Evolutionary conservation across 2,888 invertebrate genomes (phyloP).

Genomic region (Stenchaetothrips biformis): DNA sequence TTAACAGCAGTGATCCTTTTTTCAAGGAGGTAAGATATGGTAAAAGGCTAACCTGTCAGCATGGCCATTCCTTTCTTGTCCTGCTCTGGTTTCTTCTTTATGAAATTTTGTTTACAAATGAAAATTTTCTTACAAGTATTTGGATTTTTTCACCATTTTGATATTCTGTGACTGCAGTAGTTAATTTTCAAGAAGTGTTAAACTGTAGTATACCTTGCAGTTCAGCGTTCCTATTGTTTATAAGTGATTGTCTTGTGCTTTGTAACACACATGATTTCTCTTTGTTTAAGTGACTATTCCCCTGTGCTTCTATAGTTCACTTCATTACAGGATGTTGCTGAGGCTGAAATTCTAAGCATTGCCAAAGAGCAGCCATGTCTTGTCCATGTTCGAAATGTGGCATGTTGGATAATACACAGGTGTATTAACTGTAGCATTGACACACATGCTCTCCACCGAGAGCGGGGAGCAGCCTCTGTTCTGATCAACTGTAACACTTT

Average conservation of each 20-base stretch:
- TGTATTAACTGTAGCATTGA: conserved; percentile 61
- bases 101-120: no score
- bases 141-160: no score
- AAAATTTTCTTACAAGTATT: no score
- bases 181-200: no score
- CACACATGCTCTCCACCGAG: conserved; percentile 59
- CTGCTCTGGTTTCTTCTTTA: no score
- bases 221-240: not conserved
- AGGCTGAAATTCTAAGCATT: conserved; percentile 51
- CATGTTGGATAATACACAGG: conserved; percentile 57
- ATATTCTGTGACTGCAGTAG: no score
- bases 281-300: no score
- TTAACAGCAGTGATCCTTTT: not conserved
- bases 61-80: not conserved
- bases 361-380: conserved; percentile 56
- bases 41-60: not conserved
- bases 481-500: conserved; percentile 55
- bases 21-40: not conserved
- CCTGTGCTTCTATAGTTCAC: conserved; percentile 28
- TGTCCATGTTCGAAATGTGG: conserved; percentile 53
- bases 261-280: no score
- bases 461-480: conserved; percentile 51
- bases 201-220: no score
- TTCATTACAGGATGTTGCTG: conserved; percentile 50
- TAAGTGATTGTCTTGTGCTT: not conserved